Evolutionary conservation across 2,797 vertebrate genomes (phyloP).

Genomic region (Otolemur crassicaudatus): DNA sequence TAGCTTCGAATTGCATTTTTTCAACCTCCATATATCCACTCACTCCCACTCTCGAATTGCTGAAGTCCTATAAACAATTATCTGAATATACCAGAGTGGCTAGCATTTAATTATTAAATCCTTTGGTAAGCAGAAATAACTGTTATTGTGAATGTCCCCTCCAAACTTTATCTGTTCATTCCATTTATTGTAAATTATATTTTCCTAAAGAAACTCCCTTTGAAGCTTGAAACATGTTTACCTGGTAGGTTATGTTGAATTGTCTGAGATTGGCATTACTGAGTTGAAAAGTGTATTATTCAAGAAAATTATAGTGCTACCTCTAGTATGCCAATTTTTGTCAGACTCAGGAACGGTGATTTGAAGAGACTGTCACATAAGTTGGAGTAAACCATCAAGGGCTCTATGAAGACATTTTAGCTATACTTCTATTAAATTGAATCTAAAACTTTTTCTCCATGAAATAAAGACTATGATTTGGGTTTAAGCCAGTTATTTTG

Average conservation of each 20-base stretch:
- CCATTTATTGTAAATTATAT: constrained; percentile 3
- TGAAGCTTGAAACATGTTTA: background rate
- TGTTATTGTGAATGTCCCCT: background rate
- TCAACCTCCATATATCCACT: background rate
- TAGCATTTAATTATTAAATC: constrained; percentile 31
- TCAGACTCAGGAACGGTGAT: constrained; percentile 42
- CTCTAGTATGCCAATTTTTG: background rate
- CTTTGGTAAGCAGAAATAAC: background rate
- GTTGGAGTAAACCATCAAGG: constrained; percentile 19
- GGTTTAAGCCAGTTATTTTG: background rate
- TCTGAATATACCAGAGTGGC: background rate
- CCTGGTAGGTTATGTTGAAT: background rate
- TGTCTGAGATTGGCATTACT: background rate
- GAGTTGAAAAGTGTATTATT: constrained; percentile 36
- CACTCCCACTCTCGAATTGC: background rate
- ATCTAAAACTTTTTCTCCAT: background rate
- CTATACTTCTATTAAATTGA: constrained; percentile 8
- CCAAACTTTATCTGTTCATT: background rate
- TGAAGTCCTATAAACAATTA: background rate
- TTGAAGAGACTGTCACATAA: background rate
- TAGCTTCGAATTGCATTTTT: background rate
- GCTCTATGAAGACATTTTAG: background rate
- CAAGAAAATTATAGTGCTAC: constrained; percentile 30
- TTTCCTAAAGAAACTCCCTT: constrained; percentile 1
- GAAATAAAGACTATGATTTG: background rate